phyloP scores from a whole-genome alignment of 1,140 invertebrate genomes.

The Sycobia sp. region DNA sequence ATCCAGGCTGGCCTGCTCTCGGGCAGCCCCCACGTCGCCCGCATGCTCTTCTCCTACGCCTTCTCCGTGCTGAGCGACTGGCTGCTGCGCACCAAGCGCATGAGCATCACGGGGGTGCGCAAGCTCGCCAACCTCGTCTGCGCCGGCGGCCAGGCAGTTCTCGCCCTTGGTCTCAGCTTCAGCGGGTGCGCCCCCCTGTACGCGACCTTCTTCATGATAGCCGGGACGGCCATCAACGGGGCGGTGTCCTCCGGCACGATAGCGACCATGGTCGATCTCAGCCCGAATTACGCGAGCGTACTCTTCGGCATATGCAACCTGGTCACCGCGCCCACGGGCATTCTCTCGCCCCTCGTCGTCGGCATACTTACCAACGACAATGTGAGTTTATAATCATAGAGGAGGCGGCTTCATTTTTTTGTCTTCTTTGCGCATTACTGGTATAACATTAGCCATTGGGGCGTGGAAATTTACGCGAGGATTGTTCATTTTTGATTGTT shows the following conservation, averaged over 20 bases:
- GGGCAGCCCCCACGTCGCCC: slow-evolving; percentile 69
- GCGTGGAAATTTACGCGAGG: too few relatives aligned
- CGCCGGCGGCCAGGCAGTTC: slow-evolving; percentile 64
- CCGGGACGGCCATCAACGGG: slow-evolving; percentile 68
- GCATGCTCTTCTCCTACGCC: slow-evolving; percentile 67
- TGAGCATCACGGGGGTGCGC: slow-evolving; percentile 68
- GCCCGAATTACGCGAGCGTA: slow-evolving; percentile 73
- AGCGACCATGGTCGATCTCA: slow-evolving; percentile 69
- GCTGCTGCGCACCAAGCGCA: slow-evolving; percentile 63
- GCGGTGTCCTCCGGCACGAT: slow-evolving; percentile 70
- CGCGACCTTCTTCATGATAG: slow-evolving; percentile 67
- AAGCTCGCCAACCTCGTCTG: slow-evolving; percentile 68
- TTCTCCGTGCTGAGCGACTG: slow-evolving; percentile 69
- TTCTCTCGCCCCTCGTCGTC: slow-evolving; percentile 67
- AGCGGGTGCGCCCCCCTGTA: slow-evolving; percentile 68
- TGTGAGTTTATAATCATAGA: too few relatives aligned
- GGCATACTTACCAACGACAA: slow-evolving; percentile 67
- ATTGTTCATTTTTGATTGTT: too few relatives aligned
- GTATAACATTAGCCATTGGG: too few relatives aligned
- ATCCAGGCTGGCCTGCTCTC: slow-evolving; percentile 69
- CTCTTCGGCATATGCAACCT: slow-evolving; percentile 67
- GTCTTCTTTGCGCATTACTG: too few relatives aligned
- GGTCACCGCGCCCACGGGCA: slow-evolving; percentile 62
- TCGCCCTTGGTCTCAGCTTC: slow-evolving; percentile 66
- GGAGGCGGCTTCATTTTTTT: too few relatives aligned